Evolutionary conservation across 2,888 invertebrate species (phyloP).

Genomic region (Dynastes grantii): DNA sequence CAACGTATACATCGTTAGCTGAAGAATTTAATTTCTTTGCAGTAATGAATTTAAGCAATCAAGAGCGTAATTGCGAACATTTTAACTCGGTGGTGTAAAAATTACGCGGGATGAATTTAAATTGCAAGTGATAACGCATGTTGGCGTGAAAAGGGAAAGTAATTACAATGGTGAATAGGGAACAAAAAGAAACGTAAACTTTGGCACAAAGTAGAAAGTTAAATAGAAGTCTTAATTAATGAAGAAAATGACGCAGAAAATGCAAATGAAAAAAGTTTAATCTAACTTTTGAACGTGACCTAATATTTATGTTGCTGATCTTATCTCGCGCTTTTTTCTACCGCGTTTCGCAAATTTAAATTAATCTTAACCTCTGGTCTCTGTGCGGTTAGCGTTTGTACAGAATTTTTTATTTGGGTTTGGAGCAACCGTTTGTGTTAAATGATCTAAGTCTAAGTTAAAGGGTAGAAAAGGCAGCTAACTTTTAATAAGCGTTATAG

Average conservation of each 20-base stretch:
- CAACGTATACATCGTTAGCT: no score
- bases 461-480: no score
- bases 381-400: neutral
- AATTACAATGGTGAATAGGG: slow-evolving; percentile 18
- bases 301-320: slow-evolving; percentile 49
- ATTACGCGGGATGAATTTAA: slow-evolving; percentile 30
- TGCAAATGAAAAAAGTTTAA: slow-evolving; percentile 52
- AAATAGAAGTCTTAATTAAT: slow-evolving; percentile 52
- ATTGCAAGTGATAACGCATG: slow-evolving; percentile 38
- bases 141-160: slow-evolving; percentile 32
- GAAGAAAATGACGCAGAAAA: slow-evolving; percentile 50
- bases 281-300: slow-evolving; percentile 45
- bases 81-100: slow-evolving; percentile 6
- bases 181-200: slow-evolving; percentile 41
- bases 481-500: no score
- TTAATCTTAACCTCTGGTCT: slow-evolving; percentile 26
- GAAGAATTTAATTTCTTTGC: neutral
- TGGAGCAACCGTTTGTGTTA: no score
- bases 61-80: slow-evolving; percentile 15
- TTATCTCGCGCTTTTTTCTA: slow-evolving; percentile 41
- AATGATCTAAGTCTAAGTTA: no score
- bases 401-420: slow-evolving; percentile 19
- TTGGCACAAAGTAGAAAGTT: slow-evolving; percentile 41
- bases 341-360: slow-evolving; percentile 31
- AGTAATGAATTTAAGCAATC: slow-evolving; percentile 16